Evolutionary conservation across 2,797 vertebrate species (phyloP).

Genomic region (Cyprinella venusta): DNA sequence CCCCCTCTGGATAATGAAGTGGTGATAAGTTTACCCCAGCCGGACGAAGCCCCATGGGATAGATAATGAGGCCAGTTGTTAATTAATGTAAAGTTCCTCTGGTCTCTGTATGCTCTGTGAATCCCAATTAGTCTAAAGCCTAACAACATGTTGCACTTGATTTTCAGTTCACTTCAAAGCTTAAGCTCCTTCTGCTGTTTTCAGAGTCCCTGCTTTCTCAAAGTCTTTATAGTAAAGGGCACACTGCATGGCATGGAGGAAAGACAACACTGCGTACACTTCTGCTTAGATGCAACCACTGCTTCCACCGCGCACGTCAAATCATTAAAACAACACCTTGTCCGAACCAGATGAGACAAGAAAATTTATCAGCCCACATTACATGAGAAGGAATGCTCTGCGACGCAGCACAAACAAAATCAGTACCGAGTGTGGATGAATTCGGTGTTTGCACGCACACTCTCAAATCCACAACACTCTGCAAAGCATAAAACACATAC

Average conservation of each 20-base stretch:
- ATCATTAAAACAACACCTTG: neutral
- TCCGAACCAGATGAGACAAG: neutral
- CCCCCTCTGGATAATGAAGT: conserved; percentile 63
- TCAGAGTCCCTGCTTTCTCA: conserved; percentile 62
- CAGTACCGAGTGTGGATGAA: neutral
- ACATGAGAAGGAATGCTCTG: neutral
- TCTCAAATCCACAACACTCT: neutral
- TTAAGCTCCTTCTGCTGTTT: conserved; percentile 65
- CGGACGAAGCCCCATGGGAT: conserved; percentile 71
- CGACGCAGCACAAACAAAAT: neutral
- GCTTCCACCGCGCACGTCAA: neutral
- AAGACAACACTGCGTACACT: neutral
- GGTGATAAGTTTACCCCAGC: conserved; percentile 72
- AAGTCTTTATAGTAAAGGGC: conserved; percentile 37
- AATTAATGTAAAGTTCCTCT: conserved; percentile 63
- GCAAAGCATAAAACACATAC: neutral
- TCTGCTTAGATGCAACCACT: neutral
- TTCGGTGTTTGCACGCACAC: neutral
- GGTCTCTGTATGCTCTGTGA: conserved; percentile 60
- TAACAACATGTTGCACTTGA: conserved; percentile 57
- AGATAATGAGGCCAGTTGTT: conserved; percentile 77
- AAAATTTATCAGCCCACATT: neutral
- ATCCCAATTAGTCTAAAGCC: conserved; percentile 56
- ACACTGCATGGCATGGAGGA: conserved; percentile 5
- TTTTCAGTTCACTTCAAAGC: conserved; percentile 73